phyloP scores from a whole-genome alignment of 2,888 invertebrate genomes.

The Lapara coniferarum region DNA sequence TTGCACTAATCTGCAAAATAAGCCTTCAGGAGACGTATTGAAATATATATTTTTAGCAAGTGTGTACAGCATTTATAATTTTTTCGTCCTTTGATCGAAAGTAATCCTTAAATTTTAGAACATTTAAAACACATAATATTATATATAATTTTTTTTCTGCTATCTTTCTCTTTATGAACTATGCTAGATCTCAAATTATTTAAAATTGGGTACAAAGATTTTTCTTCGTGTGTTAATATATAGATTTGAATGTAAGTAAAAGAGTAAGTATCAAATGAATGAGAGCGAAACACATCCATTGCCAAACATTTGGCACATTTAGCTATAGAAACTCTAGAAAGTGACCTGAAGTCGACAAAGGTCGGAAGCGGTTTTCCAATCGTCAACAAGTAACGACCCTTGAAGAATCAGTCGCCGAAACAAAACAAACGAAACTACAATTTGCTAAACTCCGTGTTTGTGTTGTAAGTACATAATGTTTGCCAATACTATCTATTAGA shows the following conservation, averaged over 20 bases:
- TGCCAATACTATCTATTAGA: neutral
- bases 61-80: neutral
- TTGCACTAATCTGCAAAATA: no score
- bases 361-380: slow-evolving; percentile 75
- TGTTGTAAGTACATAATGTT: neutral
- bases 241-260: slow-evolving; percentile 22
- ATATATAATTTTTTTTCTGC: no score
- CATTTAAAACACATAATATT: no score
- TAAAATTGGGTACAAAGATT: no score
- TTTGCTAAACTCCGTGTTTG: slow-evolving; percentile 1
- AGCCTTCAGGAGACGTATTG: no score
- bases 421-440: slow-evolving; percentile 19
- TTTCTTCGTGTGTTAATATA: no score
- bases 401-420: slow-evolving; percentile 56
- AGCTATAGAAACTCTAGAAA: slow-evolving; percentile 56
- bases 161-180: no score
- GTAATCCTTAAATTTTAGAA: no score
- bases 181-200: no score
- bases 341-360: slow-evolving; percentile 73
- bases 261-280: slow-evolving; percentile 40
- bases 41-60: no score
- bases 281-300: slow-evolving; percentile 63
- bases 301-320: slow-evolving; percentile 45
- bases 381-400: slow-evolving; percentile 66
- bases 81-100: no score